Percentiles rank a stretch among this genome's conserved stretches.
Conservation (phyloP, 1,140 invertebrate genomes). For the Cydia pomonella region DNA sequence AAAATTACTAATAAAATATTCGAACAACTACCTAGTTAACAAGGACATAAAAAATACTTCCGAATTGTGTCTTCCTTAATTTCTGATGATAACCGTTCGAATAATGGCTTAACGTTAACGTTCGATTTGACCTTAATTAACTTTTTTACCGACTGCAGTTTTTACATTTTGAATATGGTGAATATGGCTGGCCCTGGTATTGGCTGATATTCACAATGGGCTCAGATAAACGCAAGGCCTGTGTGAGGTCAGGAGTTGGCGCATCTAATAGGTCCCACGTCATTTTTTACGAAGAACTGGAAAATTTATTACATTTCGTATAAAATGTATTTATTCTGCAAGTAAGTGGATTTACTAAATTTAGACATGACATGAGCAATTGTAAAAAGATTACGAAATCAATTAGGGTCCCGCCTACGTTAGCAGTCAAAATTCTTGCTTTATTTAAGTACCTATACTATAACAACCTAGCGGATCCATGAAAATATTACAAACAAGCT, state of each 20-base stretch:
- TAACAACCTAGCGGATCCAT: too few species aligned
- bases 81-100: neutral
- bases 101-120: neutral
- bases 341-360: neutral
- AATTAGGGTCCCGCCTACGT: too few species aligned
- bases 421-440: too few species aligned
- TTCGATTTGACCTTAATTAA: conserved; percentile 24
- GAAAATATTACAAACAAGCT: too few species aligned
- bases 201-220: conserved; percentile 16
- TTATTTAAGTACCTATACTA: too few species aligned
- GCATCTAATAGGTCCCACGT: conserved; percentile 24
- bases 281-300: conserved; percentile 17
- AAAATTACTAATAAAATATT: too few species aligned
- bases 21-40: neutral
- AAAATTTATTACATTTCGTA: conserved; percentile 1
- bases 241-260: conserved; percentile 23
- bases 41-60: conserved; percentile 1
- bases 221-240: conserved; percentile 17
- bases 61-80: neutral
- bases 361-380: neutral
- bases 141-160: neutral
- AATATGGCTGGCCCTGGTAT: conserved; percentile 9
- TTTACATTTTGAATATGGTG: conserved; percentile 6
- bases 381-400: too few species aligned
- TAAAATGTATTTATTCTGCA: conserved; percentile 12